Evolutionary conservation across 2,888 invertebrate species (phyloP), one percentile per base, ranked within the genome.

Genomic region (Galerucella nymphaeae): DNA sequence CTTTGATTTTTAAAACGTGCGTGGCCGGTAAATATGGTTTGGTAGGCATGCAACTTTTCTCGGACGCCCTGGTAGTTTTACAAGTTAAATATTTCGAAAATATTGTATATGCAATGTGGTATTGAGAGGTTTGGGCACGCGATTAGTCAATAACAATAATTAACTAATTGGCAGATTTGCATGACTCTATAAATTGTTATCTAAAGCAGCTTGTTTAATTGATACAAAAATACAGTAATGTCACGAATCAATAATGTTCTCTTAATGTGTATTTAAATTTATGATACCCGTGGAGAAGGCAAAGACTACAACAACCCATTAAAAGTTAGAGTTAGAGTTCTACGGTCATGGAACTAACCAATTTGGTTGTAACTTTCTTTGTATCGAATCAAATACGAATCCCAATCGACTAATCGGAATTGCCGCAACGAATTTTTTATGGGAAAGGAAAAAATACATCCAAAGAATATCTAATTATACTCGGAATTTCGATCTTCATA

Each of bases 111-210:
- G 30, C 30, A 30, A 30, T 71, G 77, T 78, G 78, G 79, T 78
- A 77, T 78, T 73, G 71, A 72, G 75, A 72, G 61, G 38, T 64
- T 75, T 59, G 70, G 80, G 82, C 86, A 86, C 86, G 86, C 86
- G 82, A 86, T 85, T 85, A 83, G 84, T 84, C 86, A 85, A 86
- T 86, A 86, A 86, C 86, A 86, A 85, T 86, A 86, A 86, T 86
- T 86, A 86, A 85, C 84, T 86, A 85, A 86, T 86, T 85, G 85
- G 82, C 81, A 79, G 77, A 84, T 85, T 85, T 83, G 82, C 84
- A 85, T 85, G 81, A 30, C 55, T 65, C 69, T 75, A 76, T 81
- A 80, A 79, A 81, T 80, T 75, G 76, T 16, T 53, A 53, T 74
- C 71, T 71, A 72, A 62, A 64, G 64, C 66, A 70, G 69, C 2